A percentile compares a stretch with the other conserved stretches of the same genome.
phyloP scores from a whole-genome alignment of 2,888 invertebrate species.

The Aquatica leii region DNA sequence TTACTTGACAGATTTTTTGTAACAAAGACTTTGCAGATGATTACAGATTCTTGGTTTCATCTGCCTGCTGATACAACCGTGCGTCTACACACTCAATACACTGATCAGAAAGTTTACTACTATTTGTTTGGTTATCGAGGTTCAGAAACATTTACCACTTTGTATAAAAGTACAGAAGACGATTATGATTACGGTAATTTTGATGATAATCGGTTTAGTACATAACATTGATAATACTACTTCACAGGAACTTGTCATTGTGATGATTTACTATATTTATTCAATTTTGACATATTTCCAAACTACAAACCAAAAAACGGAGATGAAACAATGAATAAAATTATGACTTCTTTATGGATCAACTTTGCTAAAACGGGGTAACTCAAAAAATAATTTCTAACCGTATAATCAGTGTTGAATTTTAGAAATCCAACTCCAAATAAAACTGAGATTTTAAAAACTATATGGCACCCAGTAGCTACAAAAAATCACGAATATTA shows the following conservation, averaged over 20 bases:
- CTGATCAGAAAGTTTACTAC: slow-evolving; percentile 68
- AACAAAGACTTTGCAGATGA: slow-evolving; percentile 64
- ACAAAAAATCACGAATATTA: slow-evolving; percentile 65
- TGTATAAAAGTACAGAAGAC: slow-evolving; percentile 56
- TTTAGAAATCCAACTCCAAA: slow-evolving; percentile 72
- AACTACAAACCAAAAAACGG: slow-evolving; percentile 64
- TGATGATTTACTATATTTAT: slow-evolving; percentile 83
- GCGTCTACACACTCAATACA: slow-evolving; percentile 63
- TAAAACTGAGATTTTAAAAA: slow-evolving; percentile 55
- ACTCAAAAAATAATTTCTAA: no score
- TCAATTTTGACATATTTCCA: slow-evolving; percentile 66
- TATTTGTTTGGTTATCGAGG: slow-evolving; percentile 75
- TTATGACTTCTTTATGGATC: slow-evolving; percentile 73
- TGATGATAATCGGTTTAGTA: no score
- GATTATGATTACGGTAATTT: slow-evolving; percentile 65
- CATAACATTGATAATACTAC: no score
- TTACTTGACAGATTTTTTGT: neutral
- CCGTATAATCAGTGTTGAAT: no score
- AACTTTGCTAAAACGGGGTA: slow-evolving; percentile 80
- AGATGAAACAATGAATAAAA: slow-evolving; percentile 68
- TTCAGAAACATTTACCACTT: slow-evolving; percentile 62
- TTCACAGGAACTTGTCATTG: slow-evolving; percentile 78
- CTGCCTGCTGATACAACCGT: slow-evolving; percentile 71
- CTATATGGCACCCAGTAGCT: slow-evolving; percentile 68
- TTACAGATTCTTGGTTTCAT: slow-evolving; percentile 76